These are phyloP conservation scores for Mamestra brassicae DNA, from an alignment of 2,888 invertebrate genomes.

Conservation along the genomic window DNA sequence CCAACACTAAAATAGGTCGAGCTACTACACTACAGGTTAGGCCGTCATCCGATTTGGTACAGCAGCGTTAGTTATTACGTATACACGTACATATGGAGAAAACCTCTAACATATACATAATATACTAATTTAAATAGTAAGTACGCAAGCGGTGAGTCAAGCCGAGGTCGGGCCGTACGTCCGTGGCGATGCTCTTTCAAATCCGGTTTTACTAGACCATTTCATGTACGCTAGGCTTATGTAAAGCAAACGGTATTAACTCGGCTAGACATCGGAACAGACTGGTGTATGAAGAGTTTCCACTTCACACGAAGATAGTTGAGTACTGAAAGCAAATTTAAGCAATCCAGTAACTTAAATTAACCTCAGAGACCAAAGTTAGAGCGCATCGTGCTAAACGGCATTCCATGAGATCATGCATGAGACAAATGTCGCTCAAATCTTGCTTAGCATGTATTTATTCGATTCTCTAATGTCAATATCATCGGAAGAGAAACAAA, in stretches of 20 bases:
- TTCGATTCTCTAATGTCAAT: constrained; percentile 35
- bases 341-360: constrained; percentile 1
- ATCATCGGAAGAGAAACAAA: constrained; percentile 36
- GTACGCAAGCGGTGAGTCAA: constrained; percentile 76
- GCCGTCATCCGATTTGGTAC: background rate
- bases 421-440: constrained; percentile 14
- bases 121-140: constrained; percentile 50
- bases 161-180: constrained; percentile 72
- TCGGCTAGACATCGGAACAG: constrained; percentile 59
- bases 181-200: constrained; percentile 77
- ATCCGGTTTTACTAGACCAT: constrained; percentile 80
- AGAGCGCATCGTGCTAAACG: constrained; percentile 17
- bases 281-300: constrained; percentile 45
- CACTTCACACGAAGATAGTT: constrained; percentile 6
- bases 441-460: constrained; percentile 33
- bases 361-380: background rate
- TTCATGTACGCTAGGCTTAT: constrained; percentile 68
- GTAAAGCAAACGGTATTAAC: constrained; percentile 66
- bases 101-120: constrained; percentile 34
- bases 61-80: constrained; percentile 11
- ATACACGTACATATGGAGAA: constrained; percentile 7
- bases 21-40: background rate
- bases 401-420: constrained; percentile 29
- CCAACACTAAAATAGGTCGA: background rate
- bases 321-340: constrained; percentile 9